Evolutionary conservation across 1,140 invertebrate genomes (phyloP), one percentile per base, ranked within the genome.

Genomic region (Heterodera carotae): DNA sequence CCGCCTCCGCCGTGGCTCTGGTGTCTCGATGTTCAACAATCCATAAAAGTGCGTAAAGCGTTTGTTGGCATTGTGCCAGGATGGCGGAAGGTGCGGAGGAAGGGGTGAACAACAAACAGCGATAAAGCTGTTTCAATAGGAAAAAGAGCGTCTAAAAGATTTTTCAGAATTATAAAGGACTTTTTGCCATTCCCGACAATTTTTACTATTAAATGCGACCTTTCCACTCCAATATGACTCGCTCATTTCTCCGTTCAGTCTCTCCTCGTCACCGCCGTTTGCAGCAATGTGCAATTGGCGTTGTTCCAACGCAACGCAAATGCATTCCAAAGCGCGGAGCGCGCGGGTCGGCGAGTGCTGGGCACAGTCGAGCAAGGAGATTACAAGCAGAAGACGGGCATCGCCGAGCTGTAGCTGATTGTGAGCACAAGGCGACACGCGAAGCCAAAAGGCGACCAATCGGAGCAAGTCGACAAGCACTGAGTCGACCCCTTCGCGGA

Each of bases 401-500:
- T 69, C 56, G 73, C 39, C 31, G 12, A 6, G 25, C 43, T 29
- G 15, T 27, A 66, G 56, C 59, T 64, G 72, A n/a, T n/a, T n/a
- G n/a, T n/a, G n/a, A 34, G 56, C 36, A 6, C 10, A 73, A 22
- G 27, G 56, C 4, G 80, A 81, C 8, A 74, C 70, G 25, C 39
- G 60, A 18, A 84, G 73, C 81, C 83, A 83, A 22, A 72, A 69
- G 53, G 79, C 69, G 18, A 84, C 80, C 48, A 83, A 75, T n/a
- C 75, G 64, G 34, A 83, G 53, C 39, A 83, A 59, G 60, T 83
- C 82, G 15, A 82, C 68, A n/a, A 83, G 39, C 8, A 83, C 59
- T 6, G 82, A 83, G 60, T 82, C 75, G 22, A 83, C 82, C 6
- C 80, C 82, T 36, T 83, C 82, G n/a, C 56, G 62, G 27, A 83